phyloP scores from a whole-genome alignment of 2,113 vertebrate genomes.

The Empidonax traillii region DNA sequence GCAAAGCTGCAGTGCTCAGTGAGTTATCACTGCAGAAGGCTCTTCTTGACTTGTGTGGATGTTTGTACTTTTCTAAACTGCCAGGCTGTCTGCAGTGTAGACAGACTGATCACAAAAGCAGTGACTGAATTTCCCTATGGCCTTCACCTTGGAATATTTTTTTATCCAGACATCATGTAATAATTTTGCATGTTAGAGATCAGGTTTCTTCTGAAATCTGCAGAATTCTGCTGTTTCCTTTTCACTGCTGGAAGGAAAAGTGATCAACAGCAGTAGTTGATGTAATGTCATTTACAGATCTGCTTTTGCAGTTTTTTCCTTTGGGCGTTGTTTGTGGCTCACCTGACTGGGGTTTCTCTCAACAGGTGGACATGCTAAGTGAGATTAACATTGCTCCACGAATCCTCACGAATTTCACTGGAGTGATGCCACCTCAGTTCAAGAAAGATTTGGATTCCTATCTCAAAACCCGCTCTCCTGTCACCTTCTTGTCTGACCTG shows the following conservation, averaged over 20 bases:
- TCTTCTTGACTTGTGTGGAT: not conserved
- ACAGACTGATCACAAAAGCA: not conserved
- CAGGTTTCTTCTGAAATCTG: not conserved
- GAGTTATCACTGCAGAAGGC: not conserved
- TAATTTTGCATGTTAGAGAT: not conserved
- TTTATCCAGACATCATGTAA: not conserved
- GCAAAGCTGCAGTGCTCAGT: rapidly evolving
- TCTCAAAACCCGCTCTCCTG: constrained; percentile 96
- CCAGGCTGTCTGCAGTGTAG: not conserved
- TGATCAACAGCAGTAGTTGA: not conserved
- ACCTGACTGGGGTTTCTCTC: not conserved
- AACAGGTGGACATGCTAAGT: constrained; percentile 97
- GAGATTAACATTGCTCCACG: constrained; percentile 98
- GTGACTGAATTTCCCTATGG: not conserved
- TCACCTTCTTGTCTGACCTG: constrained; percentile 96
- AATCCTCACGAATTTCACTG: constrained; percentile 98
- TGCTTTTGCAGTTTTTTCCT: not conserved
- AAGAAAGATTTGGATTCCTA: constrained; percentile 99
- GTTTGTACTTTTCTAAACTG: not conserved
- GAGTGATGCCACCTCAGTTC: constrained; percentile 98
- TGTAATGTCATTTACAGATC: not conserved
- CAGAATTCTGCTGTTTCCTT: not conserved
- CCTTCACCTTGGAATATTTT: not conserved
- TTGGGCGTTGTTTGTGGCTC: not conserved
- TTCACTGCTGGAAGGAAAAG: not conserved